Conservation (phyloP, 2,888 invertebrate species). For the Seira musarum region DNA sequence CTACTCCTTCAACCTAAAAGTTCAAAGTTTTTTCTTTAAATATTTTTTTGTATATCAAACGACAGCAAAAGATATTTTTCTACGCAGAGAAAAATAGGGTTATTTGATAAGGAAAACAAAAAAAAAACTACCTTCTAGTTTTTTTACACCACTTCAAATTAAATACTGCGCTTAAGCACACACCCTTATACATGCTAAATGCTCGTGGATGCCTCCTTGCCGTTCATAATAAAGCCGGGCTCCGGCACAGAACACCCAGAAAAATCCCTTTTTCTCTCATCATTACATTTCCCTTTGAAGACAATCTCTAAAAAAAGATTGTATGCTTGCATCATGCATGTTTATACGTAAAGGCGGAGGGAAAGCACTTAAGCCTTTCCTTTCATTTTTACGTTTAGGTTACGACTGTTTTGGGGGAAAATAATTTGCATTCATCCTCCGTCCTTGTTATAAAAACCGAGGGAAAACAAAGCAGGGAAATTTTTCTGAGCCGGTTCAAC, state of each 20-base stretch:
- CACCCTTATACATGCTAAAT: slow-evolving; percentile 23
- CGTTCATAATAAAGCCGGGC: slow-evolving; percentile 34
- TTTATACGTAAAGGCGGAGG: slow-evolving; percentile 12
- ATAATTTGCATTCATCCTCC: slow-evolving; percentile 56
- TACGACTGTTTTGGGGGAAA: slow-evolving; percentile 58
- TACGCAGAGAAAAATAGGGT: not conserved
- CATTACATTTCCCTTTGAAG: slow-evolving; percentile 51
- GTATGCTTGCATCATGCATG: not conserved
- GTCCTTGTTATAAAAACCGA: slow-evolving; percentile 40
- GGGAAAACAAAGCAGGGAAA: slow-evolving; percentile 3
- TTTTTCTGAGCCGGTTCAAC: not conserved
- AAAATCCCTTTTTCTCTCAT: slow-evolving; percentile 53
- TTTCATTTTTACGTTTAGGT: slow-evolving; percentile 42
- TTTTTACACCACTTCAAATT: slow-evolving; percentile 35
- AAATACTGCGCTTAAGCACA: slow-evolving; percentile 18
- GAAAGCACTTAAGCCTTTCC: slow-evolving; percentile 44
- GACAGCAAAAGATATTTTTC: slow-evolving; percentile 8
- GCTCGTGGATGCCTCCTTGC: slow-evolving; percentile 2
- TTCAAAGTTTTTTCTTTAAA: slow-evolving; percentile 14
- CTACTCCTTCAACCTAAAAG: not conserved
- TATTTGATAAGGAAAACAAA: no score
- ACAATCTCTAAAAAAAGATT: slow-evolving; percentile 19
- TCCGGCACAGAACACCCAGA: not conserved
- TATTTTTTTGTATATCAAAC: slow-evolving; percentile 21
- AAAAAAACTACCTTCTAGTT: slow-evolving; percentile 1